Percentiles rank a stretch among this genome's conserved stretches.
Conservation (phyloP, 1,140 invertebrate species). For the Macrobrachium rosenbergii region DNA sequence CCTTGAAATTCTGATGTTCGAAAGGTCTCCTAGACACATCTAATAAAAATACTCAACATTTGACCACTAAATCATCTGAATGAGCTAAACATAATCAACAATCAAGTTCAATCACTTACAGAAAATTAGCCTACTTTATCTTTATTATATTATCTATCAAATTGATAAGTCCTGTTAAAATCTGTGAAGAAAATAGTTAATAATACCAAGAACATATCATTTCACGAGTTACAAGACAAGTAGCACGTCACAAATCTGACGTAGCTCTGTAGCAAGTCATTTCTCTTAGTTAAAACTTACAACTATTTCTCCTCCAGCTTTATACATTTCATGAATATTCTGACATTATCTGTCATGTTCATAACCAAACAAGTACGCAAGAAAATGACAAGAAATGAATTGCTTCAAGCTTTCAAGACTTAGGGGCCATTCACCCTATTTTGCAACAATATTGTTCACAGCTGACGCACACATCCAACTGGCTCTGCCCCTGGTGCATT, state of each 20-base stretch:
- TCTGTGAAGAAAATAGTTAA: neutral
- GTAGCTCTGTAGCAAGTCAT: slow-evolving; percentile 9
- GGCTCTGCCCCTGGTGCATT: slow-evolving; percentile 25
- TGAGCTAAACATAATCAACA: too few relatives aligned
- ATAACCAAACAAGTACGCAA: neutral
- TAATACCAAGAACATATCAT: neutral
- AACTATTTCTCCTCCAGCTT: too few relatives aligned
- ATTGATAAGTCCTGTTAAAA: neutral
- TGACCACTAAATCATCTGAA: too few relatives aligned
- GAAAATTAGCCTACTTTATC: too few relatives aligned
- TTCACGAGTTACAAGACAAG: slow-evolving; percentile 36
- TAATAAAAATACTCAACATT: too few relatives aligned
- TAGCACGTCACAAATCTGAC: slow-evolving; percentile 33
- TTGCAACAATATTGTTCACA: slow-evolving; percentile 26
- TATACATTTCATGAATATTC: too few relatives aligned
- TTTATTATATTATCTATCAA: too few relatives aligned
- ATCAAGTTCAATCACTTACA: too few relatives aligned
- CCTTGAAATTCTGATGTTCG: too few relatives aligned
- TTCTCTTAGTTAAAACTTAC: neutral
- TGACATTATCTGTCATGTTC: too few relatives aligned
- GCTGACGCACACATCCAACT: slow-evolving; percentile 39
- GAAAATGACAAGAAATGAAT: slow-evolving; percentile 22
- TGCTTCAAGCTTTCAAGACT: slow-evolving; percentile 9
- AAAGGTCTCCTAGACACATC: too few relatives aligned
- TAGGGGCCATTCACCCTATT: slow-evolving; percentile 39